These are phyloP conservation scores for Lasioglossum figueresi DNA, from an alignment of 2,888 invertebrate genomes.

Conservation along the genomic window DNA sequence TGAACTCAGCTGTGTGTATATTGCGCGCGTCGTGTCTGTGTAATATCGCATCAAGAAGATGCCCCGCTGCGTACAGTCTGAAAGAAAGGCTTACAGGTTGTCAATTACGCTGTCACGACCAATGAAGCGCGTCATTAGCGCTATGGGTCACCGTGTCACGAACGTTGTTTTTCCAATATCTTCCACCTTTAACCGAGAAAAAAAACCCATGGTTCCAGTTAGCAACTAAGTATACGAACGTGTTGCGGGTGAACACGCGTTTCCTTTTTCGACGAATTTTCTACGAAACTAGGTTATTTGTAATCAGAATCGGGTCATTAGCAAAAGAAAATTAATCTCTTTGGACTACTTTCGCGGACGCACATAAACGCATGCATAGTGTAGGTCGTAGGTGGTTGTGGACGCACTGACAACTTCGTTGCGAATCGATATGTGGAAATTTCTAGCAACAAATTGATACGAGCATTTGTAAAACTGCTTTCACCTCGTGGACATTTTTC, in stretches of 20 bases:
- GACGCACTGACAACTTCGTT: not conserved
- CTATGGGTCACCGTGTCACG: slow-evolving; percentile 2
- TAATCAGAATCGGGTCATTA: slow-evolving; percentile 47
- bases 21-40: not conserved
- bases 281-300: slow-evolving; percentile 47
- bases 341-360: slow-evolving; percentile 52
- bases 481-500: not conserved
- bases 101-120: not conserved
- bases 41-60: not conserved
- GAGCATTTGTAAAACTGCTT: not conserved
- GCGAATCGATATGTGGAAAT: not conserved
- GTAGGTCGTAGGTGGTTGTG: not conserved
- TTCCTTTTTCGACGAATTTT: slow-evolving; percentile 26
- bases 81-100: slow-evolving; percentile 14
- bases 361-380: not conserved
- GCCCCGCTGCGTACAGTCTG: not conserved
- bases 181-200: not conserved
- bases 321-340: slow-evolving; percentile 54
- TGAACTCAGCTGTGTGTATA: not conserved
- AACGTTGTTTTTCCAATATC: slow-evolving; percentile 9
- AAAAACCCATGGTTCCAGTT: not conserved
- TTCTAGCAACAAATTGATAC: slow-evolving; percentile 20
- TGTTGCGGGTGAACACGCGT: not conserved
- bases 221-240: not conserved
- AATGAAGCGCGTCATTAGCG: slow-evolving; percentile 28